Evolutionary conservation across 2,797 vertebrate species (phyloP).

Genomic region (Eospalax fontanierii): DNA sequence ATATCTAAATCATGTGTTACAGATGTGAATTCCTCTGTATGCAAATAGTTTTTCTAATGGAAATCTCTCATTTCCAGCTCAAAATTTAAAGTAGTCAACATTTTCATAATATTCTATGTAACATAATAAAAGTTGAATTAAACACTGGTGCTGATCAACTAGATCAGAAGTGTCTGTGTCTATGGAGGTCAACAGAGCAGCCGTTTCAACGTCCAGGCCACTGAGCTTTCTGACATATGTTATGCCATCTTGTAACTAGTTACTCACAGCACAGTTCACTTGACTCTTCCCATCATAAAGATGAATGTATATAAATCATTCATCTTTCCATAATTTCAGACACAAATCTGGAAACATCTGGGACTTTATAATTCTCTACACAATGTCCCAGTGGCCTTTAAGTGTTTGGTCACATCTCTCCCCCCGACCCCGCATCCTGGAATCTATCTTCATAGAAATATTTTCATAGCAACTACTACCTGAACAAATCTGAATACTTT

Average conservation of each 20-base stretch:
- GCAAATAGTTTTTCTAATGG: not conserved
- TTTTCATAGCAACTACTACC: slow-evolving; percentile 67
- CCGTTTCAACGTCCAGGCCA: slow-evolving; percentile 74
- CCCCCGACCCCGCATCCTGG: not conserved
- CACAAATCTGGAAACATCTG: slow-evolving; percentile 87
- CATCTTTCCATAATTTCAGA: slow-evolving; percentile 86
- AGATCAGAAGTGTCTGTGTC: slow-evolving; percentile 73
- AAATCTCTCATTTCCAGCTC: not conserved
- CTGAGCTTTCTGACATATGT: slow-evolving; percentile 87
- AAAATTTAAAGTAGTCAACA: slow-evolving; percentile 9
- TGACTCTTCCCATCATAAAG: slow-evolving; percentile 84
- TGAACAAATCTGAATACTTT: slow-evolving; percentile 66
- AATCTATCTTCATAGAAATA: slow-evolving; percentile 74
- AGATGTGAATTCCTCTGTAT: not conserved
- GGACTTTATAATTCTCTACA: slow-evolving; percentile 80
- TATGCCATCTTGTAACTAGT: slow-evolving; percentile 87
- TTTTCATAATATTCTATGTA: slow-evolving; percentile 31
- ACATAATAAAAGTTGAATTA: slow-evolving; percentile 73
- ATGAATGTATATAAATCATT: slow-evolving; percentile 89
- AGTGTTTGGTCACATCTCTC: not conserved
- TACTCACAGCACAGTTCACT: slow-evolving; percentile 86
- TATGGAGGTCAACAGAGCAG: slow-evolving; percentile 75
- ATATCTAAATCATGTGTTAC: not conserved
- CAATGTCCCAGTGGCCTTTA: slow-evolving; percentile 79
- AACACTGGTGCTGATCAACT: slow-evolving; percentile 75